Base-by-base conservation (phyloP, 2,888 invertebrate genomes). In the Gerosis bhagava region DNA sequence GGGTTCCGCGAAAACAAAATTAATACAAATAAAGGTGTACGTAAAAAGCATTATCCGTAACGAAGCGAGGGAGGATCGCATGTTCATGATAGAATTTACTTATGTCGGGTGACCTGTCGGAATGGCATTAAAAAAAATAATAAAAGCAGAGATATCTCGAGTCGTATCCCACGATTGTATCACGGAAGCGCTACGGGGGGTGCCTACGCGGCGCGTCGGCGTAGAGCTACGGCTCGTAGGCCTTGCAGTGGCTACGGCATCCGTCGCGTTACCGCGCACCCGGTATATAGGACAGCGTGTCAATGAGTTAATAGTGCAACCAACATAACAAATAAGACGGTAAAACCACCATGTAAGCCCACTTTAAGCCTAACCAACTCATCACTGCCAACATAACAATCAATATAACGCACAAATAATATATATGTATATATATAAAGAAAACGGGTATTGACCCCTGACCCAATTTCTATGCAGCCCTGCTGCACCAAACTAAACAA, bases 141-240 rank as follows among this genome's bases (percentile, higher is more conserved):
- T n/a, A n/a, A n/a, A n/a, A n/a, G n/a, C n/a, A n/a, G n/a, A n/a
- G 15, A 57, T 49, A 69, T 67, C 70, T 45, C 40, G 25, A 48
- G 73, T 73, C 8, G 51, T 57, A 76, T 82, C 83, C 49, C 51
- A 1, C 28, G 80, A 77, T 52, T 28, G 29, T 50, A 65, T 72
- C 73, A 55, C 78, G 83, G 83, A 83, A 83, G 82, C 70, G 67
- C 56, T 57, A 46, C 58, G 73, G 57, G 58, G 59, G 59, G n/a
- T n/a, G n/a, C 59, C 73, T 67, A 67, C 72, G 71, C 63, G 67
- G 68, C 64, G 73, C 65, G 34, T 34, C 43, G 70, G 63, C 72
- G 67, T 72, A 73, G 69, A 80, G 78, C 81, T 81, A 78, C 75
- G 73, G n/a, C 80, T 71, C 81, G 83, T 86, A 86, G 84, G 83